A percentile compares a stretch with the other conserved stretches of the same genome.
Evolutionary conservation across 1,140 invertebrate species (phyloP).

Genomic region (Ruditapes philippinarum): DNA sequence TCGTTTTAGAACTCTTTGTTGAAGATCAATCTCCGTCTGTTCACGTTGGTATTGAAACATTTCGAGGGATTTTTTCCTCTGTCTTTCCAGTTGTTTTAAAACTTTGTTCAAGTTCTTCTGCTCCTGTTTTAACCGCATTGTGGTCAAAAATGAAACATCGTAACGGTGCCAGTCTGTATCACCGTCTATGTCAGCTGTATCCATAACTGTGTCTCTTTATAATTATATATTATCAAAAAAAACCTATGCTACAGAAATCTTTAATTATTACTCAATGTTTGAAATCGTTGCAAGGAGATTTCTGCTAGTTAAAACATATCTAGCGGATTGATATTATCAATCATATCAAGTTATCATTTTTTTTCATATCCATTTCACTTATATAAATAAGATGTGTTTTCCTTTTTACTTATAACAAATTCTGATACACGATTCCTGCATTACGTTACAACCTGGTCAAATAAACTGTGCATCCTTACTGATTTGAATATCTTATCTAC

Average conservation of each 20-base stretch:
- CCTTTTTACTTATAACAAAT: no score
- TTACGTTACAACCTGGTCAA: neutral
- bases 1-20: neutral
- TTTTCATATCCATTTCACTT: neutral
- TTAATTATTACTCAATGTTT: no score
- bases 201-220: no score
- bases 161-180: neutral
- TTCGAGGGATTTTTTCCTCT: constrained; percentile 31
- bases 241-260: no score
- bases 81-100: constrained; percentile 7
- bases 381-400: neutral
- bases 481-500: constrained; percentile 16
- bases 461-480: neutral
- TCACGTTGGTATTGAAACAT: constrained; percentile 42
- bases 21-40: constrained; percentile 33
- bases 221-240: no score
- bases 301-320: no score
- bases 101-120: constrained; percentile 36
- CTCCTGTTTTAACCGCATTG: constrained; percentile 38
- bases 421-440: neutral
- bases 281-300: no score
- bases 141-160: constrained; percentile 33
- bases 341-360: no score
- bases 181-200: neutral
- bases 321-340: no score